A percentile compares a stretch with the other conserved stretches of the same genome.
phyloP scores from a whole-genome alignment of 2,888 invertebrate genomes.

The Deilephila elpenor region DNA sequence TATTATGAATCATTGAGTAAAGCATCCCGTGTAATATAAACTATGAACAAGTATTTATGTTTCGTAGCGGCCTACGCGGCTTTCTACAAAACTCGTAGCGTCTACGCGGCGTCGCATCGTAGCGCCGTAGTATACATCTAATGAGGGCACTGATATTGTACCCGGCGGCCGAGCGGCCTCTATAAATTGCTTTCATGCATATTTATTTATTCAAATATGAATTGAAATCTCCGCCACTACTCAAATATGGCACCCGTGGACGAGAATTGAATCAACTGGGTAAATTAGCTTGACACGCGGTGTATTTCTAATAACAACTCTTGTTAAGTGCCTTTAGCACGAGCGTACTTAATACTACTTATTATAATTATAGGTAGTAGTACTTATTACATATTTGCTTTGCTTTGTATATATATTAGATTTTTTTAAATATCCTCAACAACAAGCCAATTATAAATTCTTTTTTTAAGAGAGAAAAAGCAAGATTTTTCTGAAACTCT shows the following conservation, averaged over 20 bases:
- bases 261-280: slow-evolving; percentile 78
- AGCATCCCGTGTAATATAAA: too few species aligned
- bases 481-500: slow-evolving; percentile 1
- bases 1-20: too few species aligned
- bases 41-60: slow-evolving; percentile 36
- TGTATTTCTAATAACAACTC: slow-evolving; percentile 40
- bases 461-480: neutral
- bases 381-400: too few species aligned
- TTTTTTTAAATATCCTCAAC: neutral
- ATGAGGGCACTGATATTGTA: slow-evolving; percentile 79
- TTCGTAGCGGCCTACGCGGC: slow-evolving; percentile 60
- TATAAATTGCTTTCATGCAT: slow-evolving; percentile 85
- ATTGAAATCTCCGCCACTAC: slow-evolving; percentile 82
- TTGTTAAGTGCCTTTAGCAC: slow-evolving; percentile 31
- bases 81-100: slow-evolving; percentile 65
- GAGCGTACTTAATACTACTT: slow-evolving; percentile 34
- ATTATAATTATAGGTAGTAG: neutral
- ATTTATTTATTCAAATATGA: slow-evolving; percentile 85
- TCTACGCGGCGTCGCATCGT: slow-evolving; percentile 55
- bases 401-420: too few species aligned
- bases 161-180: slow-evolving; percentile 68
- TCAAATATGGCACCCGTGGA: slow-evolving; percentile 75
- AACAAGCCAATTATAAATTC: neutral
- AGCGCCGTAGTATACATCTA: slow-evolving; percentile 66
- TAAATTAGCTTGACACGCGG: slow-evolving; percentile 70